A percentile compares a stretch with the other conserved stretches of the same genome.
These are phyloP conservation scores for Hydrochoerus hydrochaeris DNA, from an alignment of 2,113 vertebrate genomes.

Conservation along the genomic window DNA sequence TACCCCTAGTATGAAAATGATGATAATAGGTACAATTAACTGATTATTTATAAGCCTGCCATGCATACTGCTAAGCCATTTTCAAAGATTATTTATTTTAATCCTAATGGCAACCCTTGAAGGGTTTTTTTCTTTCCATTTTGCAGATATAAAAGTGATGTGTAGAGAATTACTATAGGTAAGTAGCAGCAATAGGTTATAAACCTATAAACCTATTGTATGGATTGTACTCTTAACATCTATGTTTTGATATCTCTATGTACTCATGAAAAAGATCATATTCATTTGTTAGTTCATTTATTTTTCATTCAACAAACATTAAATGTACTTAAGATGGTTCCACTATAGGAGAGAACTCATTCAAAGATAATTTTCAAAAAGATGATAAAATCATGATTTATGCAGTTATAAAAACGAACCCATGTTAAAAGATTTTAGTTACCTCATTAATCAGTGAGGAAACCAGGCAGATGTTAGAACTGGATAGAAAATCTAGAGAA, in stretches of 20 bases:
- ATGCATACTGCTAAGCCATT: not conserved
- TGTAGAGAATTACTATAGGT: not conserved
- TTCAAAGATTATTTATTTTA: slow-evolving; percentile 27
- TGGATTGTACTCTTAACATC: not conserved
- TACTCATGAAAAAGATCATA: not conserved
- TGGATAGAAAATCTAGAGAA: not conserved
- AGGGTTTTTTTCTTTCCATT: not conserved
- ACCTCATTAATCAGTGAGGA: not conserved
- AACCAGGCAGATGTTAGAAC: slow-evolving; percentile 1
- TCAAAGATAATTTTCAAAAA: slow-evolving; percentile 25
- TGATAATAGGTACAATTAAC: slow-evolving; percentile 1
- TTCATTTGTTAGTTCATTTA: not conserved
- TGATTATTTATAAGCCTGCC: not conserved
- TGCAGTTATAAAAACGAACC: slow-evolving; percentile 26
- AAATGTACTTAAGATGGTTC: not conserved
- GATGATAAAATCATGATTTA: not conserved
- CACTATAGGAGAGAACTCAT: not conserved
- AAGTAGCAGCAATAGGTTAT: not conserved
- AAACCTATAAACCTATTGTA: not conserved
- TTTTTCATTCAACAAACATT: slow-evolving; percentile 31
- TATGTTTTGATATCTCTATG: not conserved
- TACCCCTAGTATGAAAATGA: slow-evolving; percentile 35
- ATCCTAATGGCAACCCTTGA: not conserved
- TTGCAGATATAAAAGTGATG: not conserved
- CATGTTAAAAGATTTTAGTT: slow-evolving; percentile 35